Evolutionary conservation across 2,113 vertebrate species (phyloP), one percentile per base, ranked within the genome.

Genomic region (Miniopterus natalensis): DNA sequence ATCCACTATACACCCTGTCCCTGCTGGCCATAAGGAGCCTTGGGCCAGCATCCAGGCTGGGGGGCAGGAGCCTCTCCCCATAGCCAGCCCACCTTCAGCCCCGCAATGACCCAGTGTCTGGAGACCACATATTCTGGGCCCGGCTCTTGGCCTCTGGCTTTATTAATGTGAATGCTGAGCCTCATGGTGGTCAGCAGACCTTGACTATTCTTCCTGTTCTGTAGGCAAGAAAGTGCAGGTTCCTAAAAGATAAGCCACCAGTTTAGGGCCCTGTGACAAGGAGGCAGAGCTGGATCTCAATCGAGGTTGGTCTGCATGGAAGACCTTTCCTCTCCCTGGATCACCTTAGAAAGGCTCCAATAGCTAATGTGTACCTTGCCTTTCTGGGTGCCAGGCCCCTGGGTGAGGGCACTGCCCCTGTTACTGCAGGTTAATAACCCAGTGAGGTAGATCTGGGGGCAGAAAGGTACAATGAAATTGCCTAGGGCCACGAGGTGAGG

Each of bases 341-440:
- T 18, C 0, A 1, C 42, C 40, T 73, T 9, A 47, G 65, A 31
- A 23, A 85, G 17, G 73, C 53, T 25, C 36, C 6, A 2, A 13
- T 3, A 7, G 70, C 70, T 36, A 55, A 27, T 1, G 59, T 5
- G 8, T 0, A 40, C 57, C 31, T 1, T 1, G 21, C 40, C 29
- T 21, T 78, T 85, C 53, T 3, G 17, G 42, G 29, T 49, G 20
- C 65, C 23, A 8, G 23, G 36, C 53, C 45, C 45, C 12, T 29
- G 31, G 57, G 88, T 2, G 11, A 47, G 88, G 88, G 45, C 5
- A 2, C 57, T 42, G 47, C 70, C 20, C 61, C 68, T 40, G 23
- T 45, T 47, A 40, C 59, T 25, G 23, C 18, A 21, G 0, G 7
- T 8, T 1, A 20, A 21, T 17, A 2, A 49, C 53, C 83, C 20